These are phyloP conservation scores for Otus scops DNA, from an alignment of 2,797 vertebrate genomes.

Conservation along the genomic window DNA sequence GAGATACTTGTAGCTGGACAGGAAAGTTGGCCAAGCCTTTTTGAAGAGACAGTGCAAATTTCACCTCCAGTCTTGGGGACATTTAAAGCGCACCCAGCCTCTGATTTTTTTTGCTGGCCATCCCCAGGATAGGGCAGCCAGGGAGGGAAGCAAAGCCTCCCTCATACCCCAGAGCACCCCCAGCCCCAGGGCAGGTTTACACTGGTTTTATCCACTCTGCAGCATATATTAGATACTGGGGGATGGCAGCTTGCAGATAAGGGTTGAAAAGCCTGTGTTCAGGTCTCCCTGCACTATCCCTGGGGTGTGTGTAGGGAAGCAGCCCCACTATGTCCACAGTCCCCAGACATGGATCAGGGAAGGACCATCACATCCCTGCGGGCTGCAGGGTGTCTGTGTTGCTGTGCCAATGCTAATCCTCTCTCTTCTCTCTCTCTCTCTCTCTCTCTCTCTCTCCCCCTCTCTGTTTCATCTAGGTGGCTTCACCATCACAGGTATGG, in stretches of 20 bases:
- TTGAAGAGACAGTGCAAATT: background rate
- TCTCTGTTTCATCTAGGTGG: constrained; percentile 72
- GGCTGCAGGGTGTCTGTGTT: background rate
- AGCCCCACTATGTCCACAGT: background rate
- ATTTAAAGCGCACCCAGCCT: background rate
- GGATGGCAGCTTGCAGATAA: background rate
- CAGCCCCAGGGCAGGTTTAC: background rate
- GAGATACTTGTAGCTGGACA: background rate
- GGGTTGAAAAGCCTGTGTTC: background rate
- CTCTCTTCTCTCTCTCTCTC: constrained; percentile 40
- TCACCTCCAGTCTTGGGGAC: background rate
- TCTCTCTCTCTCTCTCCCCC: constrained; percentile 13
- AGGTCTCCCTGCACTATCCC: background rate
- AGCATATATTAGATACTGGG: background rate
- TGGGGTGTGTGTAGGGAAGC: background rate
- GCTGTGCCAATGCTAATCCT: constrained; percentile 15
- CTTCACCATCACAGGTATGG: constrained; percentile 84
- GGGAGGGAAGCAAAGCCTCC: background rate
- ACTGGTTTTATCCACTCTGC: background rate
- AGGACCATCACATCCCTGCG: background rate
- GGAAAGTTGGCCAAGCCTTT: background rate
- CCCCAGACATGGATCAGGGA: background rate
- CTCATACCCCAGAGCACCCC: fast-evolving
- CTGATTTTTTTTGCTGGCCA: background rate
- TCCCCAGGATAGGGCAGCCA: background rate